Conservation (phyloP, 2,113 vertebrate genomes). For the Myotis davidii region DNA sequence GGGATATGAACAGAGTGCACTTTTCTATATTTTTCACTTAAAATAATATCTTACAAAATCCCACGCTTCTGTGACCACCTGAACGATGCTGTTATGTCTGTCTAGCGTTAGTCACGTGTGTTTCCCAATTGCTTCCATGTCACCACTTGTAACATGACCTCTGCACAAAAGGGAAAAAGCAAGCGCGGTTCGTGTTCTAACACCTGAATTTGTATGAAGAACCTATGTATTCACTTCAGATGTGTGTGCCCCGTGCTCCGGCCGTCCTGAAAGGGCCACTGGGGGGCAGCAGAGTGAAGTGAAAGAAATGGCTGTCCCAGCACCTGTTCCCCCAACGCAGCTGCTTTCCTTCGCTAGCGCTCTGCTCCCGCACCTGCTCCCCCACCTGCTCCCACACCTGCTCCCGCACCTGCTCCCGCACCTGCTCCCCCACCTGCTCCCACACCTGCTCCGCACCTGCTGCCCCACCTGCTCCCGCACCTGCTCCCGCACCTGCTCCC, state of each 20-base stretch:
- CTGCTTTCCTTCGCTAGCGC: background rate
- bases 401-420: too few species aligned
- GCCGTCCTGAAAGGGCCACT: background rate
- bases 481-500: background rate
- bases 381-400: background rate
- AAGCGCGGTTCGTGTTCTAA: background rate
- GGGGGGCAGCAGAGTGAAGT: constrained; percentile 42
- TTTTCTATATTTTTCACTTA: background rate
- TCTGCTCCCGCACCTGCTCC: background rate
- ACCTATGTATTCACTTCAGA: background rate
- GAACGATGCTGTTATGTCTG: background rate
- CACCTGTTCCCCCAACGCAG: background rate
- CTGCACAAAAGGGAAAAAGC: background rate
- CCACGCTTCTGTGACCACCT: background rate
- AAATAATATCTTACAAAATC: background rate
- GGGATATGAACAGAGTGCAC: background rate
- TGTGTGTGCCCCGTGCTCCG: rapidly evolving
- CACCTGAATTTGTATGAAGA: background rate
- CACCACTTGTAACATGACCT: background rate
- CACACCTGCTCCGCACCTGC: too few species aligned
- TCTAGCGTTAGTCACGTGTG: background rate
- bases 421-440: background rate
- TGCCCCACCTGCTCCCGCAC: background rate
- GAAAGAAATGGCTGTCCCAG: background rate
- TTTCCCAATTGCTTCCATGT: background rate